Conservation (phyloP, 2,888 invertebrate species). For the Elegia similella region DNA sequence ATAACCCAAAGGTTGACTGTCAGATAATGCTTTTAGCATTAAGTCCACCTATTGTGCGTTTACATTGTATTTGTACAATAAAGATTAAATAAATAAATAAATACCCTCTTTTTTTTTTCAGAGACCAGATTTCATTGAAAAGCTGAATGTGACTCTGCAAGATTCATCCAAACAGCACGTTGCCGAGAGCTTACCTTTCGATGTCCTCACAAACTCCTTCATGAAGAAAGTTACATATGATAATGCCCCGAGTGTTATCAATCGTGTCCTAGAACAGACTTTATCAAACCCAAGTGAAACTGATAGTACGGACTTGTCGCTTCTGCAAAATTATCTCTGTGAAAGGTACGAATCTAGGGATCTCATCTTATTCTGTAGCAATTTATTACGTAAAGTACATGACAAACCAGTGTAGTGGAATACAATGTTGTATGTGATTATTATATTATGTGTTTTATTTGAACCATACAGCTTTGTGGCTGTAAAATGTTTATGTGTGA, state of each 20-base stretch:
- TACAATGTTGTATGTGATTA: constrained; percentile 6
- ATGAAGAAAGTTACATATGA: constrained; percentile 39
- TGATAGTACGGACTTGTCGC: constrained; percentile 35
- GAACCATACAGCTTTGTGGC: background rate
- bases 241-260: constrained; percentile 36
- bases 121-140: constrained; percentile 55
- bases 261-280: constrained; percentile 35
- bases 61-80: no score
- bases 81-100: no score
- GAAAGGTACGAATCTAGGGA: constrained; percentile 50
- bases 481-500: no score
- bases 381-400: constrained; percentile 48
- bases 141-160: constrained; percentile 43
- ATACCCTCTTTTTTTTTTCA: constrained; percentile 38
- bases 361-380: constrained; percentile 55
- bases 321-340: constrained; percentile 47
- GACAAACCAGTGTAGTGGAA: constrained; percentile 32
- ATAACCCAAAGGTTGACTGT: no score
- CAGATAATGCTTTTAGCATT: no score
- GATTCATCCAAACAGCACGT: constrained; percentile 41
- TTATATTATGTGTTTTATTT: background rate
- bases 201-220: constrained; percentile 37
- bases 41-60: no score
- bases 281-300: constrained; percentile 19
- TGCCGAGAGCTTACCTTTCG: constrained; percentile 43